phyloP scores from a whole-genome alignment of 2,797 vertebrate species.

The Hippopotamyrus pictus region DNA sequence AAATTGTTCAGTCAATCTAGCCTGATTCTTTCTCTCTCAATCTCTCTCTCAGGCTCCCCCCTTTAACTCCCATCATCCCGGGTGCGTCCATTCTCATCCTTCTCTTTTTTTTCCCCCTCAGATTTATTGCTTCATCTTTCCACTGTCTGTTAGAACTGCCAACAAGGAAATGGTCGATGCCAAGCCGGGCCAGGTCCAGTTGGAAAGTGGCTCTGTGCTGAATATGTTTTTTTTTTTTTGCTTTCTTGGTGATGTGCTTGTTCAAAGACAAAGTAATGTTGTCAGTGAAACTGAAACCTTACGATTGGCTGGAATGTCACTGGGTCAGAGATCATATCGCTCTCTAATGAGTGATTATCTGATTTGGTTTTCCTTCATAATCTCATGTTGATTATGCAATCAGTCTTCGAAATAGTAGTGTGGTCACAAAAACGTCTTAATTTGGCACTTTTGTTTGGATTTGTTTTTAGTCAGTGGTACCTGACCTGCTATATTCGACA shows the following conservation, averaged over 20 bases:
- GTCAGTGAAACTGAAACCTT: neutral
- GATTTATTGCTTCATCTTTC: neutral
- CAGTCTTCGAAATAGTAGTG: neutral
- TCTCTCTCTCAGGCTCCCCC: neutral
- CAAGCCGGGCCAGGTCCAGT: neutral
- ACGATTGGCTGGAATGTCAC: neutral
- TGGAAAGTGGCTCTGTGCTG: neutral
- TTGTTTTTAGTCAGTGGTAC: neutral
- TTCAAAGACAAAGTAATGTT: neutral
- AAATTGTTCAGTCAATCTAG: neutral
- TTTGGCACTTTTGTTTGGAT: neutral
- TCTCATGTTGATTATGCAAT: neutral
- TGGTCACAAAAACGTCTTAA: neutral
- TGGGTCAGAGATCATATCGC: neutral
- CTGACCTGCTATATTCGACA: neutral
- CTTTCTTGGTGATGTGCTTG: neutral
- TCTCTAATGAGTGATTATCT: neutral
- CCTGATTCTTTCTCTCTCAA: neutral
- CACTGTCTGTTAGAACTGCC: neutral
- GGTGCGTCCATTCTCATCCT: neutral
- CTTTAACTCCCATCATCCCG: neutral
- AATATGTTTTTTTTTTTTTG: neutral
- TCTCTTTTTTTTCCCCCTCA: conserved; percentile 34
- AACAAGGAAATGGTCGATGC: neutral
- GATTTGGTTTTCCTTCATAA: neutral